Base-by-base conservation (phyloP, 2,888 invertebrate species). In the Xylota segnis region DNA sequence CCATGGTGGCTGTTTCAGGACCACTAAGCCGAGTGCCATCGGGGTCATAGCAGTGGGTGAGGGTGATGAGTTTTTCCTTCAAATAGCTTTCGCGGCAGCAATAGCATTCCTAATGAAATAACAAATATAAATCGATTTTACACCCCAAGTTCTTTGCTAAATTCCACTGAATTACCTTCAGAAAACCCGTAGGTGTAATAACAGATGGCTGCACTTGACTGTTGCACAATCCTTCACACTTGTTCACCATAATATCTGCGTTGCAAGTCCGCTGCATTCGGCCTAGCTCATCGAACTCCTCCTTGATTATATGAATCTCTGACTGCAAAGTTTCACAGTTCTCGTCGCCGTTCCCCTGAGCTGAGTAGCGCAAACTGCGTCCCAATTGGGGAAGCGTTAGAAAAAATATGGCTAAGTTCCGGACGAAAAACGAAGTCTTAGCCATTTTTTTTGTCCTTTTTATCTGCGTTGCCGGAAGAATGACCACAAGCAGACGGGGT, bases 131-230 rank as follows among this genome's bases (percentile, higher is more conserved):
- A 34, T 59, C 40, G 32, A 56, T 29, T 40, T 74, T 12, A 76
- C 40, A 29, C 10, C 6, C 6, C 1, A 14, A 10, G 2, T 10
- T 2, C 5, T 16, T 14, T 12, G 5, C 16, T 16, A 43, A 58
- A 43, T 72, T 40, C 40, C 9, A 40, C 0, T n/a, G 14, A n/a
- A 6, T 66, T 66, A 92, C 92, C 89, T 98, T 98, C 87, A 96
- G 93, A 93, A 98, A 98, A 89, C 98, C 98, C 50, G 97, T 97
- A 4, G 96, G 95, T 14, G 97, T 96, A 78, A 96, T 95, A 40
- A 98, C 97, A 63, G 97, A 97, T 1, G 98, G 98, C 90, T 97
- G 97, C 59, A 98, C 97, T 93, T 97, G 97, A 87, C 98, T 98
- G 88, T 94, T 96, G 91, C 98, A 98, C 87, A 96, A 95, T 27